Percentiles rank a stretch among this genome's conserved stretches.
Evolutionary conservation across 1,140 invertebrate species (phyloP).

Genomic region (Tetramorium parvispinum): DNA sequence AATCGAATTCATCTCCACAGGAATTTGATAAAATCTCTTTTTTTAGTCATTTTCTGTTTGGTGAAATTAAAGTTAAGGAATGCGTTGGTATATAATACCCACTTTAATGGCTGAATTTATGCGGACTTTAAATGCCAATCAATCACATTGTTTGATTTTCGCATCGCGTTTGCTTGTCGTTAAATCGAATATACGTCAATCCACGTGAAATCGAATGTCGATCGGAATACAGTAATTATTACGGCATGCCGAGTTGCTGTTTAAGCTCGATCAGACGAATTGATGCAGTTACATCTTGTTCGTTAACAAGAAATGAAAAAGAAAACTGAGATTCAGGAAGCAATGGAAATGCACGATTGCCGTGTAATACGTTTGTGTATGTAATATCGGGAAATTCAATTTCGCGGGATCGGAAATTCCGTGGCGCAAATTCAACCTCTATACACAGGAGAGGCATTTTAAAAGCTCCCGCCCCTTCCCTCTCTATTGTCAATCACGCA

Average conservation of each 20-base stretch:
- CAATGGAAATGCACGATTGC: conserved; percentile 14
- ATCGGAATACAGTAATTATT: conserved; percentile 15
- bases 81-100: background rate
- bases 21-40: background rate
- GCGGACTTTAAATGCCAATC: background rate
- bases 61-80: conserved; percentile 1
- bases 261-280: background rate
- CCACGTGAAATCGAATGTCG: background rate
- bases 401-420: background rate
- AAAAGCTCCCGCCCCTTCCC: background rate
- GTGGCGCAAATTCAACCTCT: conserved; percentile 2
- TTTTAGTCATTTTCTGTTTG: background rate
- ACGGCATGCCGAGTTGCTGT: background rate
- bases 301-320: background rate
- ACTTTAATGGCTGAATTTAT: background rate
- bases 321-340: background rate
- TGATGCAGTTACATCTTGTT: background rate
- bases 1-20: background rate
- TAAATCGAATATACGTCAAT: conserved; percentile 10
- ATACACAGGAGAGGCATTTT: conserved; percentile 1
- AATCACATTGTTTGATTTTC: background rate
- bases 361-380: background rate
- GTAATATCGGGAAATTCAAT: conserved; percentile 39
- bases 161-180: background rate
- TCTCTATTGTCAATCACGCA: conserved; percentile 15